phyloP scores from a whole-genome alignment of 2,888 invertebrate genomes.

The Protodeltote pygarga region DNA sequence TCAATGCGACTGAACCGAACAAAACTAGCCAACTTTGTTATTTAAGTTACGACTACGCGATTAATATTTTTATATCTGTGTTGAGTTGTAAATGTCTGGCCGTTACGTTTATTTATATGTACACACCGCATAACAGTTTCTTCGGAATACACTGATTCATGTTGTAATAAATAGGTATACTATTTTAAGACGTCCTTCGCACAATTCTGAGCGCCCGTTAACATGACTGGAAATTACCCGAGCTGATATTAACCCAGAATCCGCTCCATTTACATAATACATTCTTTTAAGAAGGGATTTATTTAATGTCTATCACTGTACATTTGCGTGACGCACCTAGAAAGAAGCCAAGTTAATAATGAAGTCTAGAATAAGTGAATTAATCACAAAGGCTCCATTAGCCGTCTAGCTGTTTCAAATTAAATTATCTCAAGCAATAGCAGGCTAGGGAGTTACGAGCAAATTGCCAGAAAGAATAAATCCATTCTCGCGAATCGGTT shows the following conservation, averaged over 20 bases:
- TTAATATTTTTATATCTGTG: conserved; percentile 59
- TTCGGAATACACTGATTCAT: conserved; percentile 72
- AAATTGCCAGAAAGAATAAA: conserved; percentile 82
- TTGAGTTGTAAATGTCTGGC: conserved; percentile 51
- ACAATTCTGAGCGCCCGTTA: conserved; percentile 73
- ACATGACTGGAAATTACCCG: conserved; percentile 74
- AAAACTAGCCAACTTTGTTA: conserved; percentile 61
- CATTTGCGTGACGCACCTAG: conserved; percentile 51
- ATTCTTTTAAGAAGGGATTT: conserved; percentile 53
- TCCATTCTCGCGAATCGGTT: conserved; percentile 81
- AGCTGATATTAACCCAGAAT: conserved; percentile 72
- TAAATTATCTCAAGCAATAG: conserved; percentile 72
- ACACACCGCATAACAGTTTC: conserved; percentile 55
- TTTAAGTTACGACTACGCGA: conserved; percentile 55
- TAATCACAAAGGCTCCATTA: conserved; percentile 68
- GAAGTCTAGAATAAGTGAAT: conserved; percentile 56
- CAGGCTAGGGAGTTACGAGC: conserved; percentile 69
- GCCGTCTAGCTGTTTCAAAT: conserved; percentile 62
- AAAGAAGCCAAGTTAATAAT: conserved; percentile 49
- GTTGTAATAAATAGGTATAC: conserved; percentile 72
- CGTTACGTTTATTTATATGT: conserved; percentile 58
- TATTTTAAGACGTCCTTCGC: conserved; percentile 84
- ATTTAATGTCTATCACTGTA: conserved; percentile 52
- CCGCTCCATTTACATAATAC: conserved; percentile 64
- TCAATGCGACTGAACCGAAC: conserved; percentile 56